Evolutionary conservation across 2,113 vertebrate species (phyloP).

Genomic region (Lamprologus speciosus): DNA sequence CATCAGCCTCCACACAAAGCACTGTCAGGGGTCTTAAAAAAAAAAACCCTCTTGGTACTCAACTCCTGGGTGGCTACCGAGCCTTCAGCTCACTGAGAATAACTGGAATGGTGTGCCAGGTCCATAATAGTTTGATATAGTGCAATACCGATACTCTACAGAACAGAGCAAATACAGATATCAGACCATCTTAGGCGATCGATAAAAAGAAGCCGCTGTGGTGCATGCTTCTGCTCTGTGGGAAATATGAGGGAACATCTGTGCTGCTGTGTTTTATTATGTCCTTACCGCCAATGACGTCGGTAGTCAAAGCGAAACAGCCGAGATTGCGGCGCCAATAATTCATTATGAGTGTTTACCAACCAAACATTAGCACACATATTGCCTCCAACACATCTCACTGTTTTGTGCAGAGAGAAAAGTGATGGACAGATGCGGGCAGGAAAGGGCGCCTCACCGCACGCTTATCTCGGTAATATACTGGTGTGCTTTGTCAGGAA

Average conservation of each 20-base stretch:
- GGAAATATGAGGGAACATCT: background rate
- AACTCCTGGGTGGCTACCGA: background rate
- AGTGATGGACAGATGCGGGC: background rate
- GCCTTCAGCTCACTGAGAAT: constrained; percentile 5
- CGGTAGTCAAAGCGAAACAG: background rate
- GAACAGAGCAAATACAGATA: constrained; percentile 28
- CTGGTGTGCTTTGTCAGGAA: background rate
- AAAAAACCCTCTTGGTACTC: background rate
- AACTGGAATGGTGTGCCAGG: constrained; percentile 7
- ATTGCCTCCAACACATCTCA: background rate
- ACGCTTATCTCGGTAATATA: background rate
- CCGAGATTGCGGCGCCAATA: background rate
- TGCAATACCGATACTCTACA: background rate
- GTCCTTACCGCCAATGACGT: background rate
- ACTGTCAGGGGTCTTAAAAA: constrained; percentile 3
- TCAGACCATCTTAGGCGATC: constrained; percentile 23
- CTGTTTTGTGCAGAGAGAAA: background rate
- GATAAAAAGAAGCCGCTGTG: background rate
- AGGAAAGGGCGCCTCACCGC: background rate
- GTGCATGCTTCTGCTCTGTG: background rate
- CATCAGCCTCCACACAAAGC: constrained; percentile 51
- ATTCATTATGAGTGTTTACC: constrained; percentile 11
- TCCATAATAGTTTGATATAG: constrained; percentile 39
- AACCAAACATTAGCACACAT: constrained; percentile 17
- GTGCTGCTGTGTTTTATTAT: background rate